phyloP scores from a whole-genome alignment of 2,888 invertebrate genomes.

The Ophion obscuratus region DNA sequence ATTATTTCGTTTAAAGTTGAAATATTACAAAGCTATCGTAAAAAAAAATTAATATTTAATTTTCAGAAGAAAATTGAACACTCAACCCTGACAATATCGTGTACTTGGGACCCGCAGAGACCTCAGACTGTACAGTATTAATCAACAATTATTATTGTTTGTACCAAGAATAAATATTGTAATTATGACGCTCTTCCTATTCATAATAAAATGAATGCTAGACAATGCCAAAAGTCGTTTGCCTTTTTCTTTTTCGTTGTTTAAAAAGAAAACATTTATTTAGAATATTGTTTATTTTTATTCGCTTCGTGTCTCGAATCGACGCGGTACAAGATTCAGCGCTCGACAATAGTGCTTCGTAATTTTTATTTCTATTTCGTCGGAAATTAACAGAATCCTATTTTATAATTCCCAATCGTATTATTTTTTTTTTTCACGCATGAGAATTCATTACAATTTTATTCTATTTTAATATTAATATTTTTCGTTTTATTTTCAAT shows the following conservation, averaged over 20 bases:
- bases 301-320: conserved; percentile 40
- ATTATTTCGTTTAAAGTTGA: neutral
- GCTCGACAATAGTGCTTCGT: neutral
- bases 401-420: neutral
- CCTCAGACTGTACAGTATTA: conserved; percentile 84
- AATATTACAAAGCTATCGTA: neutral
- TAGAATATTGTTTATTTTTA: conserved; percentile 53
- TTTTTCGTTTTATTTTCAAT: neutral
- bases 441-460: no score
- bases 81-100: conserved; percentile 83
- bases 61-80: conserved; percentile 83
- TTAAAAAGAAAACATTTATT: conserved; percentile 40
- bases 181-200: conserved; percentile 81
- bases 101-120: conserved; percentile 80
- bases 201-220: conserved; percentile 84
- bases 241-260: neutral
- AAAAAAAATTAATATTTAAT: neutral
- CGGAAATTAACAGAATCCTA: neutral
- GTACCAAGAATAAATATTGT: conserved; percentile 82
- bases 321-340: conserved; percentile 41
- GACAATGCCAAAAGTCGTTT: conserved; percentile 80
- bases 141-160: conserved; percentile 83
- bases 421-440: neutral
- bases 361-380: neutral
- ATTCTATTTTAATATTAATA: neutral